Conservation (phyloP, 2,888 invertebrate species). For the Ichneumoninae sp. region DNA sequence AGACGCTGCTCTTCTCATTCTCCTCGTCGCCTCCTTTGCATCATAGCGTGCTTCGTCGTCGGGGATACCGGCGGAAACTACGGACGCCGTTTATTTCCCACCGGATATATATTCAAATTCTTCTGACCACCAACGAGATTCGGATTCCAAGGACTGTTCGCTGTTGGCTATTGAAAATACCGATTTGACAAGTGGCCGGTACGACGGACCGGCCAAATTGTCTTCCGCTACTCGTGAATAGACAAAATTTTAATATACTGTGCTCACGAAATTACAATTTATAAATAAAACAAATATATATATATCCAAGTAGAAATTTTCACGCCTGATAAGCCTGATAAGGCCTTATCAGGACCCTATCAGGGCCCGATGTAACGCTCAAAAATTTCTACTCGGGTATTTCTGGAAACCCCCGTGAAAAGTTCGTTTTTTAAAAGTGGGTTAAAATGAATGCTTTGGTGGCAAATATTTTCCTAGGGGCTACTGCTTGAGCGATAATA, state of each 20-base stretch:
- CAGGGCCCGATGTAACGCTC: too few relatives aligned
- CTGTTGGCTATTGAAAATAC: constrained; percentile 82
- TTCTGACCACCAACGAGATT: constrained; percentile 75
- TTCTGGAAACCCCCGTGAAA: neutral
- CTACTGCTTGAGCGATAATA: too few relatives aligned
- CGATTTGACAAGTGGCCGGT: constrained; percentile 78
- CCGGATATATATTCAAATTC: constrained; percentile 78
- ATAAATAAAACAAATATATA: neutral
- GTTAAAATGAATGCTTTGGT: neutral
- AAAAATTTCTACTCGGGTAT: neutral
- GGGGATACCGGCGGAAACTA: constrained; percentile 35
- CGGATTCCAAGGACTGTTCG: constrained; percentile 70
- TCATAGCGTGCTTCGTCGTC: constrained; percentile 35
- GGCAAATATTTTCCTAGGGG: neutral
- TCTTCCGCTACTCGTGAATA: constrained; percentile 7
- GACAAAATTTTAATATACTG: constrained; percentile 11
- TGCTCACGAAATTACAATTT: neutral
- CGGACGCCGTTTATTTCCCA: constrained; percentile 54
- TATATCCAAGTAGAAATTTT: too few relatives aligned
- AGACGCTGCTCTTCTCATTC: constrained; percentile 75
- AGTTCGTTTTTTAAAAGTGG: neutral
- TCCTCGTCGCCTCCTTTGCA: constrained; percentile 62
- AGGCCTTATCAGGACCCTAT: too few relatives aligned
- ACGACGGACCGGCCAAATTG: constrained; percentile 35
- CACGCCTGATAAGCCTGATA: too few relatives aligned